phyloP scores from a whole-genome alignment of 2,797 vertebrate genomes.

The Euthynnus affinis region DNA sequence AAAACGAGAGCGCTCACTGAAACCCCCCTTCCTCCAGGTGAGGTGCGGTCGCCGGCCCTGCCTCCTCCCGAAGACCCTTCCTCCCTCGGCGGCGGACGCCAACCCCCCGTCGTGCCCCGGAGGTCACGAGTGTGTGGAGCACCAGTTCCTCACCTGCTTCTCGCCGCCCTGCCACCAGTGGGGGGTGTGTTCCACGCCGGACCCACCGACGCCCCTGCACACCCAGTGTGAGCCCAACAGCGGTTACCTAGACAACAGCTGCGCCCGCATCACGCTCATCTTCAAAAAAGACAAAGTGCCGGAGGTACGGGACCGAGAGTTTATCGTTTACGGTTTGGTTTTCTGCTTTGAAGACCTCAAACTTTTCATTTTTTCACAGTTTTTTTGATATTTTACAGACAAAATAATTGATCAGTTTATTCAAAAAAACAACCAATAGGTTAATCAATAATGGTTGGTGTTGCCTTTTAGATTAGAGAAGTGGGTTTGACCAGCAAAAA shows the following conservation, averaged over 20 bases:
- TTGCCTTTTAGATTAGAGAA: no score
- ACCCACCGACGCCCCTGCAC: slow-evolving; percentile 76
- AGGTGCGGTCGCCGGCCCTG: slow-evolving; percentile 92
- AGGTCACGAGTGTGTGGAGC: slow-evolving; percentile 89
- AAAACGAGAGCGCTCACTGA: neutral
- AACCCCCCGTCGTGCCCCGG: slow-evolving; percentile 83
- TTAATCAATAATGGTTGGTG: no score
- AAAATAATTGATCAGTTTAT: no score
- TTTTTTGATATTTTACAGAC: no score
- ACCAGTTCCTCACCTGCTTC: slow-evolving; percentile 90
- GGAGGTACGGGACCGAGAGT: slow-evolving; percentile 81
- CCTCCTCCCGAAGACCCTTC: slow-evolving; percentile 79
- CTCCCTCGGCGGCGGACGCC: slow-evolving; percentile 26
- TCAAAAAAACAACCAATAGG: no score
- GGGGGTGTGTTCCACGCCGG: slow-evolving; percentile 90
- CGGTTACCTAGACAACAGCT: slow-evolving; percentile 89
- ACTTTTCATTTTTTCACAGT: no score
- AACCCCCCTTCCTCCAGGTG: slow-evolving; percentile 88
- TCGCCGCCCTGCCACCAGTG: slow-evolving; percentile 90
- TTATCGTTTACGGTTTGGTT: no score
- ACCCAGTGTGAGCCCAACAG: slow-evolving; percentile 91
- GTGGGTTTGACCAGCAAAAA: neutral
- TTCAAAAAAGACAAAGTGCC: slow-evolving; percentile 92
- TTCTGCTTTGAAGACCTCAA: no score
- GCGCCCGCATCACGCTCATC: slow-evolving; percentile 92